These are phyloP conservation scores for Mesorhabditis belari DNA, from an alignment of 2,888 invertebrate genomes.

Conservation along the genomic window DNA sequence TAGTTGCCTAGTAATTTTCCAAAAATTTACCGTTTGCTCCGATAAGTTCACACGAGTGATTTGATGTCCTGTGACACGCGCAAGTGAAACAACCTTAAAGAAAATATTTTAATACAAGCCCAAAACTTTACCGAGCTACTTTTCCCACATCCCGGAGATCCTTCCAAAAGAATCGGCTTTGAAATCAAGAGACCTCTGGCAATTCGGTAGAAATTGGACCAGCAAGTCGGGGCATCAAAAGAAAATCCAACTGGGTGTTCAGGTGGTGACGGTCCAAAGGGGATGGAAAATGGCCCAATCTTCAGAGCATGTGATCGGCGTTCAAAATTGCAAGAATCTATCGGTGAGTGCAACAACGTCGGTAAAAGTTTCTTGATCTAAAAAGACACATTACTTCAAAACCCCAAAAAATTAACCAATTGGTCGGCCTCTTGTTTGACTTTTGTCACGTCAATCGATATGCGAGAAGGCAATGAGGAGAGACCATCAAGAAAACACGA, in stretches of 20 bases:
- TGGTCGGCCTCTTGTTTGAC: constrained; percentile 19
- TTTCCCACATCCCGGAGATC: constrained; percentile 91
- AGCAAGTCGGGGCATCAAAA: constrained; percentile 55
- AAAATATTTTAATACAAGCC: constrained; percentile 59
- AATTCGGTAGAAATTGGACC: constrained; percentile 74
- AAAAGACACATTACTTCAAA: background rate
- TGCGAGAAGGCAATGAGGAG: constrained; percentile 81
- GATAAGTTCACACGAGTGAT: constrained; percentile 90
- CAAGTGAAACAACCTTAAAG: constrained; percentile 81
- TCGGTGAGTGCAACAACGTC: background rate
- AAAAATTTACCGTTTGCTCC: constrained; percentile 79
- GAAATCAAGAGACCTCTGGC: constrained; percentile 72
- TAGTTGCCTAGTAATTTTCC: background rate
- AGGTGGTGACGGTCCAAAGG: constrained; percentile 59
- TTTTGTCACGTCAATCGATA: constrained; percentile 61
- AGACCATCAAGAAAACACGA: constrained; percentile 75
- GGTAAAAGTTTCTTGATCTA: constrained; percentile 1
- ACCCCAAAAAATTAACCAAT: constrained; percentile 11
- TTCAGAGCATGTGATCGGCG: constrained; percentile 5
- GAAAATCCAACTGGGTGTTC: constrained; percentile 61
- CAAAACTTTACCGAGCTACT: background rate
- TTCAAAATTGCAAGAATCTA: constrained; percentile 1
- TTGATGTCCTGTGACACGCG: constrained; percentile 73
- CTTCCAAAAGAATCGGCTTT: constrained; percentile 86
- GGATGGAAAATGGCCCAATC: constrained; percentile 20